phyloP scores from a whole-genome alignment of 2,797 vertebrate species.

The Tachyglossus aculeatus region DNA sequence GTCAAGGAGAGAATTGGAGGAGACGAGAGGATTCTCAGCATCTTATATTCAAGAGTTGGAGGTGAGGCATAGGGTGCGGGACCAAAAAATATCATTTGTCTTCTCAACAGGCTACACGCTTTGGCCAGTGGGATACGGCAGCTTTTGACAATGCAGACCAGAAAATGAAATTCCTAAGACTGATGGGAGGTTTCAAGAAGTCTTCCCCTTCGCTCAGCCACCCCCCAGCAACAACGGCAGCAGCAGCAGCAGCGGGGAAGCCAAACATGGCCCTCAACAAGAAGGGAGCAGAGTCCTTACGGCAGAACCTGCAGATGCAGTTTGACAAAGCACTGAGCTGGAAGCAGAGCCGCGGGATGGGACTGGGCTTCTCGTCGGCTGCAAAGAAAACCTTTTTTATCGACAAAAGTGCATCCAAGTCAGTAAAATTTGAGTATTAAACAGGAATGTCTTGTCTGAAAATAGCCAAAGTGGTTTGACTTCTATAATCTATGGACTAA shows the following conservation, averaged over 20 bases:
- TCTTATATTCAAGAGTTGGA: background rate
- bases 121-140: constrained; percentile 92
- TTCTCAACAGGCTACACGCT: constrained; percentile 56
- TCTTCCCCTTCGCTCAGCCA: constrained; percentile 26
- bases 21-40: background rate
- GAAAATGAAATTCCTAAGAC: constrained; percentile 89
- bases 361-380: constrained; percentile 82
- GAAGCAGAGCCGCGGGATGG: constrained; percentile 74
- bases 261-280: constrained; percentile 85
- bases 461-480: background rate
- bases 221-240: background rate
- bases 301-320: constrained; percentile 82
- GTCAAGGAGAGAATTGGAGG: background rate
- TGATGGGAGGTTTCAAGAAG: constrained; percentile 92
- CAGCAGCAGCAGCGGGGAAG: background rate
- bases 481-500: background rate
- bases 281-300: constrained; percentile 76
- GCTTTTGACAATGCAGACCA: constrained; percentile 79
- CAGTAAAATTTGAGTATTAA: constrained; percentile 83
- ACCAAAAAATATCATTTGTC: background rate
- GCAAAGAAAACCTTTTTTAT: constrained; percentile 79
- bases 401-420: constrained; percentile 77
- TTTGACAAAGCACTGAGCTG: constrained; percentile 86
- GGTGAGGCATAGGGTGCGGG: background rate
- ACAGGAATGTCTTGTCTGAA: background rate